phyloP scores from a whole-genome alignment of 2,888 invertebrate genomes.

The Ophioninae sp. region DNA sequence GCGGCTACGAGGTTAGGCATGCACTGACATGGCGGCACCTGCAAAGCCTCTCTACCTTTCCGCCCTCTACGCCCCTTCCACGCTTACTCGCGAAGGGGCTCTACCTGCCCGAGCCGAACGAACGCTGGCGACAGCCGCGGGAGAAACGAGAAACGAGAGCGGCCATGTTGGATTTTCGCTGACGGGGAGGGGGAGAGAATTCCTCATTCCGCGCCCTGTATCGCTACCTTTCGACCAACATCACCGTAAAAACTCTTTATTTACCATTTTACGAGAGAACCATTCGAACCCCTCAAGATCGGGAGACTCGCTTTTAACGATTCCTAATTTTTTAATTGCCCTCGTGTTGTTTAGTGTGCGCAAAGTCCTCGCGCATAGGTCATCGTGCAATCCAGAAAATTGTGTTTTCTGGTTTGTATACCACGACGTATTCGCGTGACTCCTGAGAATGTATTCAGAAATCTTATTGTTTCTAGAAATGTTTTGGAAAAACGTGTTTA shows the following conservation, averaged over 20 bases:
- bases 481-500: background rate
- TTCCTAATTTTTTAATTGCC: background rate
- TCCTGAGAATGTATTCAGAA: background rate
- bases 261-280: background rate
- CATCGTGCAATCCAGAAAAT: background rate
- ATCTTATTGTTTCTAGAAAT: background rate
- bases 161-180: slow-evolving; percentile 77
- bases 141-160: slow-evolving; percentile 46
- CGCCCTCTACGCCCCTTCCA: slow-evolving; percentile 38
- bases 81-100: slow-evolving; percentile 61
- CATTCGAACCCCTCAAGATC: background rate
- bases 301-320: background rate
- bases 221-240: background rate
- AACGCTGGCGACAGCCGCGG: slow-evolving; percentile 74
- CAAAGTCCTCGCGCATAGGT: background rate
- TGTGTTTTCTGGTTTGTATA: background rate
- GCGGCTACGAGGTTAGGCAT: slow-evolving; percentile 80
- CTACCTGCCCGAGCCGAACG: slow-evolving; percentile 66
- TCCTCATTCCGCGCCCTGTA: background rate
- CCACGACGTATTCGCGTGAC: background rate
- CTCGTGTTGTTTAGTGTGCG: background rate
- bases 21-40: slow-evolving; percentile 81
- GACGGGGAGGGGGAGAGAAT: slow-evolving; percentile 67
- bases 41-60: slow-evolving; percentile 76
- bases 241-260: background rate